phyloP scores from a whole-genome alignment of 2,888 invertebrate genomes.

The Drosophila anomalata region DNA sequence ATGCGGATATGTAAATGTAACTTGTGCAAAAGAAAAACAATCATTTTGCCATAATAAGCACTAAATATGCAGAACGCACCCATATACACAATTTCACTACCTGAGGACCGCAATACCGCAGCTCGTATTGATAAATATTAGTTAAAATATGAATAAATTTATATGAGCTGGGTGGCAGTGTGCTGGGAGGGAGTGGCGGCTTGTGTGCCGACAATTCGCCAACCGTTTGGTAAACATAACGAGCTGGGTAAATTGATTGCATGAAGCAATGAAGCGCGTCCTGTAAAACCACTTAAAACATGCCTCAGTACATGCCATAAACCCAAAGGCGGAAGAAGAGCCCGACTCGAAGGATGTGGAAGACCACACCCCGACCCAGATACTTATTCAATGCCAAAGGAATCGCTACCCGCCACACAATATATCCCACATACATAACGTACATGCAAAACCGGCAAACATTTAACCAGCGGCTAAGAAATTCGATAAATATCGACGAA shows the following conservation, averaged over 20 bases:
- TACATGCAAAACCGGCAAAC: slow-evolving; percentile 65
- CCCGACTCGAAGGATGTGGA: slow-evolving; percentile 33
- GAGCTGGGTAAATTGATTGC: slow-evolving; percentile 78
- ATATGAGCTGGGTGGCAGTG: slow-evolving; percentile 24
- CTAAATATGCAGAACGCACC: slow-evolving; percentile 70
- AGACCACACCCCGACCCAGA: slow-evolving; percentile 22
- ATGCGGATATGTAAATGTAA: slow-evolving; percentile 60
- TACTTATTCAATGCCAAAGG: slow-evolving; percentile 40
- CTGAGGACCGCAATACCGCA: slow-evolving; percentile 25
- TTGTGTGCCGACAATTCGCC: slow-evolving; percentile 57
- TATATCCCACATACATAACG: slow-evolving; percentile 3
- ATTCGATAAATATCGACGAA: slow-evolving; percentile 80
- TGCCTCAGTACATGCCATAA: slow-evolving; percentile 82
- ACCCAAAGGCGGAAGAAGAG: slow-evolving; percentile 63
- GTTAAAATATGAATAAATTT: slow-evolving; percentile 75
- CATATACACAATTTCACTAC: slow-evolving; percentile 42
- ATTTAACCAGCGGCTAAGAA: slow-evolving; percentile 77
- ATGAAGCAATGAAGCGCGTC: slow-evolving; percentile 82
- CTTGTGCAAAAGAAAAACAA: slow-evolving; percentile 66
- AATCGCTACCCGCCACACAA: slow-evolving; percentile 32
- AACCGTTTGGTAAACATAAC: slow-evolving; percentile 66
- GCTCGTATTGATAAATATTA: slow-evolving; percentile 72
- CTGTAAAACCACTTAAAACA: slow-evolving; percentile 83
- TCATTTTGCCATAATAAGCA: slow-evolving; percentile 77
- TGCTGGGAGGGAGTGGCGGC: slow-evolving; percentile 7